A percentile compares a stretch with the other conserved stretches of the same genome.
Conservation (phyloP, 2,888 invertebrate genomes). For the Lumbricus terrestris region DNA sequence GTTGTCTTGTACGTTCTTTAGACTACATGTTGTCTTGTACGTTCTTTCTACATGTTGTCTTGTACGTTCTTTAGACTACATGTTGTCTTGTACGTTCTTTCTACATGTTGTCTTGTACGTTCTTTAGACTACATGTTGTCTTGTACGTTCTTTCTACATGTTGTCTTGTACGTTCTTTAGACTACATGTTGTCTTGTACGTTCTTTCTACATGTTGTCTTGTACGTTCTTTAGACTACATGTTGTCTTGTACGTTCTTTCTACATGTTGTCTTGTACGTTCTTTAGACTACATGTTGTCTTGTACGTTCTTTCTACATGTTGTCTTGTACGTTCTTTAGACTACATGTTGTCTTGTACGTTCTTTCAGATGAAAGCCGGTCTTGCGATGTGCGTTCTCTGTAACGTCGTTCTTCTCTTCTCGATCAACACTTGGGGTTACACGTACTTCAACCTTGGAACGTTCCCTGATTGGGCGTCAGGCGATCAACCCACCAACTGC, state of each 20-base stretch:
- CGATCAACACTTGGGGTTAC: constrained; percentile 34
- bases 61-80: not conserved
- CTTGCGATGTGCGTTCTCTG: constrained; percentile 30
- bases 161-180: not conserved
- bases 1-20: not conserved
- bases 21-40: too few species aligned
- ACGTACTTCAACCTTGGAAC: constrained; percentile 27
- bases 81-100: not conserved
- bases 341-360: too few species aligned
- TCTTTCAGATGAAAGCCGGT: constrained; percentile 30
- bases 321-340: not conserved
- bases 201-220: too few species aligned
- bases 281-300: too few species aligned
- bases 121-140: too few species aligned
- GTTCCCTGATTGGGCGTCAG: constrained; percentile 26
- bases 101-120: too few species aligned
- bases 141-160: not conserved
- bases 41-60: too few species aligned
- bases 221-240: not conserved
- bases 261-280: too few species aligned
- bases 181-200: too few species aligned
- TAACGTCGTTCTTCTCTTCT: constrained; percentile 22
- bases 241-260: not conserved
- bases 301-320: not conserved
- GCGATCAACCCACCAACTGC: not conserved